Evolutionary conservation across 1,140 invertebrate genomes (phyloP).

Genomic region (Varroa destructor): DNA sequence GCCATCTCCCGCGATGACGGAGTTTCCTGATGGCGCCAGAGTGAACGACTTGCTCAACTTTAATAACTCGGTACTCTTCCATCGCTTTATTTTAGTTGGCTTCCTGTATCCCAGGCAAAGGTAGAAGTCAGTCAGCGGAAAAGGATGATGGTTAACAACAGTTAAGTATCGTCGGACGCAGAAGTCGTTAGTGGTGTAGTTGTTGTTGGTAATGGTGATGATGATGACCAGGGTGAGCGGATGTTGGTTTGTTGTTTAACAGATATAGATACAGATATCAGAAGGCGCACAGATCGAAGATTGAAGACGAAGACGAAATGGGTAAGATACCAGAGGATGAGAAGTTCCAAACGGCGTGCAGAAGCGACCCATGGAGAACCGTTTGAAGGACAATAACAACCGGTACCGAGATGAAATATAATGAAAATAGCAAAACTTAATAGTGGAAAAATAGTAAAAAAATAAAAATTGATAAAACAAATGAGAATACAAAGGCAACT

Average conservation of each 20-base stretch:
- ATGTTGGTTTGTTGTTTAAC: neutral
- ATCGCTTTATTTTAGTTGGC: conserved; percentile 18
- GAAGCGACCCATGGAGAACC: no score
- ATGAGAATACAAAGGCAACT: neutral
- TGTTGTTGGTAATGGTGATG: neutral
- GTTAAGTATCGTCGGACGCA: neutral
- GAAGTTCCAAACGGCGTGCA: no score
- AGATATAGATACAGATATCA: no score
- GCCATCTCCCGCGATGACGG: neutral
- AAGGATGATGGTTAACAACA: neutral
- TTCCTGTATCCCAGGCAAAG: neutral
- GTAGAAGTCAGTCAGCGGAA: neutral
- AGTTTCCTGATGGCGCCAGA: conserved; percentile 19
- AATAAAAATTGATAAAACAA: no score
- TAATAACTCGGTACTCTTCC: conserved; percentile 13
- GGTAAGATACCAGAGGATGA: no score
- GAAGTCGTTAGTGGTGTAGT: neutral
- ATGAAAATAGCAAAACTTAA: no score
- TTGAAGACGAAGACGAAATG: no score
- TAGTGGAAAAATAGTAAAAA: no score
- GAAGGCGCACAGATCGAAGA: no score
- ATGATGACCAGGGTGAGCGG: neutral
- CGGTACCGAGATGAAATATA: no score
- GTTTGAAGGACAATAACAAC: no score
- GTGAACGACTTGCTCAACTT: conserved; percentile 21